phyloP scores from a whole-genome alignment of 2,113 vertebrate species.

The Okapia johnstoni region DNA sequence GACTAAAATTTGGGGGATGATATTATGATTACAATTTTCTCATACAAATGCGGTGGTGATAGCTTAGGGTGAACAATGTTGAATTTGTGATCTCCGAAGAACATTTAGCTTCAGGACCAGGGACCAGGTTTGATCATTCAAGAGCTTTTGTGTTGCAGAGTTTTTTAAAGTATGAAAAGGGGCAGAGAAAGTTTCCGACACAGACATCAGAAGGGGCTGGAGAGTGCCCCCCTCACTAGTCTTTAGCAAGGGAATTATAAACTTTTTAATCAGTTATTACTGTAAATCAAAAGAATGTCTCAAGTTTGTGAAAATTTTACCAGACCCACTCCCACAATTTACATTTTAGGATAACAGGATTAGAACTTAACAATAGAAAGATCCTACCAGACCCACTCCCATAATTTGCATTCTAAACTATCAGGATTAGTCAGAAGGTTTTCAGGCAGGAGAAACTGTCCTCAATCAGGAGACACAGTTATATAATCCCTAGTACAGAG shows the following conservation, averaged over 20 bases:
- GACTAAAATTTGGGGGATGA: not conserved
- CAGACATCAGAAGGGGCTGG: not conserved
- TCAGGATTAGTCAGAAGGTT: not conserved
- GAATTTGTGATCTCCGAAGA: not conserved
- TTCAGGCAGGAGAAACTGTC: not conserved
- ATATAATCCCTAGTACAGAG: not conserved
- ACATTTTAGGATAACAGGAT: not conserved
- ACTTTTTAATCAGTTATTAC: not conserved
- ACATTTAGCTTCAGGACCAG: not conserved
- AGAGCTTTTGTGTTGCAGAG: not conserved
- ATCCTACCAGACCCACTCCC: not conserved
- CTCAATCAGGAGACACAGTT: not conserved
- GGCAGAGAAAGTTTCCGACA: not conserved
- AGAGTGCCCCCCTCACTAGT: not conserved
- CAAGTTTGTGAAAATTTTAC: not conserved
- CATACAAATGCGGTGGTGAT: not conserved
- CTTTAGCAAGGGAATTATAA: not conserved
- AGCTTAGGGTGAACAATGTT: not conserved
- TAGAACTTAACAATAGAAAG: not conserved
- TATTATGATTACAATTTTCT: not conserved
- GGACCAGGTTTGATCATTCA: not conserved
- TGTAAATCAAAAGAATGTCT: not conserved
- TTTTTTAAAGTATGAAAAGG: not conserved
- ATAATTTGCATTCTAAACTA: not conserved
- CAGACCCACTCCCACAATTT: not conserved